phyloP scores from a whole-genome alignment of 2,888 invertebrate genomes.

The Dermolepida albohirtum region DNA sequence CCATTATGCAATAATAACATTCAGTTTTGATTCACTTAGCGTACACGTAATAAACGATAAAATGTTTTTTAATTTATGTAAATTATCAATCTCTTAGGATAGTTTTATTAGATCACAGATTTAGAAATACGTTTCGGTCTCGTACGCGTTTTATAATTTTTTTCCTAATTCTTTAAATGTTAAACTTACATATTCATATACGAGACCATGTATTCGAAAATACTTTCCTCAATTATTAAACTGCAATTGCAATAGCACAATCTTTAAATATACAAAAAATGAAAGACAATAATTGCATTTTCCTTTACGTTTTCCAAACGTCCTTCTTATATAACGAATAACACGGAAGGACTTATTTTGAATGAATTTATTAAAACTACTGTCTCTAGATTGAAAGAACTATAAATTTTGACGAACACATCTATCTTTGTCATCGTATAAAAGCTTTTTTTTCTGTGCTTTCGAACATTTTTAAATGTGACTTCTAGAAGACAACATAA shows the following conservation, averaged over 20 bases:
- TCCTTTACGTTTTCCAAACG: no score
- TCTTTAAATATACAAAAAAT: no score
- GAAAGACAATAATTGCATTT: no score
- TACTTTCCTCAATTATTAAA: no score
- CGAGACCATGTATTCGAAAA: no score
- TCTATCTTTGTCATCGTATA: slow-evolving; percentile 30
- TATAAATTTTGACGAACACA: not conserved
- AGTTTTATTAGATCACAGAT: no score
- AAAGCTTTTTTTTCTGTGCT: slow-evolving; percentile 5
- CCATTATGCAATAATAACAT: slow-evolving; percentile 13
- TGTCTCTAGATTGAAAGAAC: not conserved
- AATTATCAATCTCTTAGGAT: not conserved
- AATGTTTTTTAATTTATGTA: slow-evolving; percentile 18
- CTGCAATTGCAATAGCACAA: no score
- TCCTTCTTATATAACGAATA: not conserved
- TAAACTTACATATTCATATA: no score
- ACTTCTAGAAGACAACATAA: slow-evolving; percentile 11
- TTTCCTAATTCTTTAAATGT: no score
- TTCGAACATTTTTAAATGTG: slow-evolving; percentile 19
- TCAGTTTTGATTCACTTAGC: slow-evolving; percentile 18
- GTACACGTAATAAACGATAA: not conserved
- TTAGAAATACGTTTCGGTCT: no score
- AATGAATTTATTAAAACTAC: not conserved
- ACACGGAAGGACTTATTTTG: not conserved
- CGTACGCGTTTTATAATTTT: no score